These are phyloP conservation scores for Cottus gobio DNA, from an alignment of 2,113 vertebrate genomes.

Conservation along the genomic window DNA sequence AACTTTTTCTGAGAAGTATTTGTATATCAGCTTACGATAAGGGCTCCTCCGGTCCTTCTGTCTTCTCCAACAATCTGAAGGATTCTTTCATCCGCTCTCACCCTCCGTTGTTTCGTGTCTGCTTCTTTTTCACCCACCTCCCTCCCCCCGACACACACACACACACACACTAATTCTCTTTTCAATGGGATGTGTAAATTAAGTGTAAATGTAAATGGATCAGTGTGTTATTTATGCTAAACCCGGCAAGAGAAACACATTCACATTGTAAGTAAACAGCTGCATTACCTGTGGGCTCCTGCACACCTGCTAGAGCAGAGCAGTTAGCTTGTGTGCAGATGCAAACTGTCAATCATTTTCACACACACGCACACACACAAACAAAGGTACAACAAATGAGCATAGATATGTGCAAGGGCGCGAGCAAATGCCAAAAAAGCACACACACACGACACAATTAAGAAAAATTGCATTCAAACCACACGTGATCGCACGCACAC, in stretches of 20 bases:
- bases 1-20: conserved; percentile 83
- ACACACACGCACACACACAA: neutral
- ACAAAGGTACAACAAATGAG: conserved; percentile 17
- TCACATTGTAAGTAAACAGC: conserved; percentile 66
- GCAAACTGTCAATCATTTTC: conserved; percentile 78
- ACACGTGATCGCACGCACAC: conserved; percentile 16
- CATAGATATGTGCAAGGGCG: conserved; percentile 24
- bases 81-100: neutral
- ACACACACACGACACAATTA: conserved; percentile 18
- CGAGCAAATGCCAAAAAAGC: conserved; percentile 5
- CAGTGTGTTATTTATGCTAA: conserved; percentile 65
- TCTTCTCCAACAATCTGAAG: conserved; percentile 17
- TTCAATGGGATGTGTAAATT: conserved; percentile 66
- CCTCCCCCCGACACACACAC: neutral
- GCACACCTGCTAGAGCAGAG: conserved; percentile 75
- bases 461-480: conserved; percentile 27
- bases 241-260: conserved; percentile 51
- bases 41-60: conserved; percentile 17
- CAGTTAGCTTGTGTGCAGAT: conserved; percentile 71
- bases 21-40: conserved; percentile 74
- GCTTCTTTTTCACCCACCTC: conserved; percentile 3
- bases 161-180: conserved; percentile 43
- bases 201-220: conserved; percentile 65
- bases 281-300: conserved; percentile 77
- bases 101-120: neutral